Conservation (phyloP, 1,140 invertebrate genomes). For the Pachypeltis micranthus region DNA sequence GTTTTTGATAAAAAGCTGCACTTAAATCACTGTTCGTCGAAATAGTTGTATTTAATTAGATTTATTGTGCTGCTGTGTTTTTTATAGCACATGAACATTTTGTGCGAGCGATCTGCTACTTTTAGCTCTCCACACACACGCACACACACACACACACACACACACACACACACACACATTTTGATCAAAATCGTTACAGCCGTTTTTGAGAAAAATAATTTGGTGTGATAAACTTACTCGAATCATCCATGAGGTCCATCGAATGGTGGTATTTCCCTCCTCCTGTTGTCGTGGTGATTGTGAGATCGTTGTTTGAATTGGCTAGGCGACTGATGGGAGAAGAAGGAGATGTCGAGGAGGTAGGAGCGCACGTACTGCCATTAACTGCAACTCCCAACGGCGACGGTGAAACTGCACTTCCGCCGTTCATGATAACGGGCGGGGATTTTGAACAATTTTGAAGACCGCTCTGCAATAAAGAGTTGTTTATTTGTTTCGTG, state of each 20-base stretch:
- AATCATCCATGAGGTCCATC: slow-evolving; percentile 59
- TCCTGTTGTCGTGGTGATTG: slow-evolving; percentile 54
- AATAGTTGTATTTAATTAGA: no score
- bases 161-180: no score
- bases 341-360: slow-evolving; percentile 34
- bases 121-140: no score
- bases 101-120: no score
- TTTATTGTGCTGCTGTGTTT: no score
- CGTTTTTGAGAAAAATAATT: no score
- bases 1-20: no score
- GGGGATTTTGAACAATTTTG: slow-evolving; percentile 18
- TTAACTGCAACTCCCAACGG: slow-evolving; percentile 1
- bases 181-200: no score
- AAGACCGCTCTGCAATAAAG: slow-evolving; percentile 11
- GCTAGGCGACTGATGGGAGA: slow-evolving; percentile 50
- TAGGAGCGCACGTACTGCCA: slow-evolving; percentile 14
- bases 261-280: slow-evolving; percentile 17
- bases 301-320: slow-evolving; percentile 61
- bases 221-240: slow-evolving; percentile 72
- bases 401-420: neutral
- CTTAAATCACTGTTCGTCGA: no score
- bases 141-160: no score
- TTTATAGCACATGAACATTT: no score
- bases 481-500: no score
- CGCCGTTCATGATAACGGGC: slow-evolving; percentile 12